A percentile compares a stretch with the other conserved stretches of the same genome.
phyloP scores from a whole-genome alignment of 1,140 invertebrate species.

The Eumeta japonica region DNA sequence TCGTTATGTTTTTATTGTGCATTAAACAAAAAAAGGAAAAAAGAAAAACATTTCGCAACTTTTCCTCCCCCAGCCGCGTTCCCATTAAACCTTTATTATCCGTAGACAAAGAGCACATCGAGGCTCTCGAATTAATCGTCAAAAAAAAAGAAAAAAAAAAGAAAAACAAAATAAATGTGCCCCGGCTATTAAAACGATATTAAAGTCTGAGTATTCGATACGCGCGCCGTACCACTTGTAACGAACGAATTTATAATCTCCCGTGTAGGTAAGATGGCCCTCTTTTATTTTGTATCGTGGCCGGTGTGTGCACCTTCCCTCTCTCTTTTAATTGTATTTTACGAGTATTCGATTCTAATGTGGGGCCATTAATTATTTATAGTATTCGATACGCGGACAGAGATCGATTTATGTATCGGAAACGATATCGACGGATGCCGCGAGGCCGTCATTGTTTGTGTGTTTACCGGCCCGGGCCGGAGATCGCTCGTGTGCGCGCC shows the following conservation, averaged over 20 bases:
- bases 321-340: slow-evolving; percentile 58
- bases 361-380: slow-evolving; percentile 55
- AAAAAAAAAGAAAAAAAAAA: too few species aligned
- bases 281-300: slow-evolving; percentile 50
- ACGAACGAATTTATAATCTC: slow-evolving; percentile 57
- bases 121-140: slow-evolving; percentile 38
- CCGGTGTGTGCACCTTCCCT: slow-evolving; percentile 45
- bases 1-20: too few species aligned
- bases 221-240: slow-evolving; percentile 47
- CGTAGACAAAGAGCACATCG: slow-evolving; percentile 27
- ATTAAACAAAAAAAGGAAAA: too few species aligned
- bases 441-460: too few species aligned
- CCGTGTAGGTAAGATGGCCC: slow-evolving; percentile 47
- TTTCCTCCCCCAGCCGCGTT: too few species aligned
- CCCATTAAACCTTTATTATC: too few species aligned
- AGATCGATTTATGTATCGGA: slow-evolving; percentile 48
- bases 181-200: slow-evolving; percentile 46
- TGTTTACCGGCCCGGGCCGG: too few species aligned
- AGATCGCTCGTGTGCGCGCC: too few species aligned
- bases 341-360: slow-evolving; percentile 58
- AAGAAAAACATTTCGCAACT: too few species aligned
- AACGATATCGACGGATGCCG: too few species aligned
- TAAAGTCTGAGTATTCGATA: slow-evolving; percentile 44
- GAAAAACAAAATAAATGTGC: too few species aligned
- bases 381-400: slow-evolving; percentile 52